Percentiles rank a stretch among this genome's conserved stretches.
phyloP scores from a whole-genome alignment of 1,140 invertebrate species.

The Drosophila sturtevanti region DNA sequence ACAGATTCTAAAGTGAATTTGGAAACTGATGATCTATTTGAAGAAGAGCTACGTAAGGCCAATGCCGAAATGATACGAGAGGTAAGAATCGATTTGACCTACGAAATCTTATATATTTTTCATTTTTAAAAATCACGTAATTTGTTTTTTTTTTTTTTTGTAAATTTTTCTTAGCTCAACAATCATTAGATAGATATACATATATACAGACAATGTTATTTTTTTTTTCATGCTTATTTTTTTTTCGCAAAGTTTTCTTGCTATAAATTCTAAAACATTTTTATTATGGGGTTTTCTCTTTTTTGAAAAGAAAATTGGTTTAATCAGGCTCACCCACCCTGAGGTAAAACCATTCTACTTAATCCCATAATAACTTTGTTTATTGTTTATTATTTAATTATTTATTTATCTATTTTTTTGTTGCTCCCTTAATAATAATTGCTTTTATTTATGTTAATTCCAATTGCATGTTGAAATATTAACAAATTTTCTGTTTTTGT shows the following conservation, averaged over 20 bases:
- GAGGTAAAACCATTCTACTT: neutral
- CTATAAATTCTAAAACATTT: conserved; percentile 17
- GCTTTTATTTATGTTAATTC: conserved; percentile 28
- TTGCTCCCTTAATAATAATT: conserved; percentile 21
- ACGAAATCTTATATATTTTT: too few relatives aligned
- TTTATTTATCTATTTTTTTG: neutral
- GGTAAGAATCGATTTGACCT: conserved; percentile 46
- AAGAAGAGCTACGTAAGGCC: conserved; percentile 76
- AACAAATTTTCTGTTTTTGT: conserved; percentile 39
- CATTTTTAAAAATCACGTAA: conserved; percentile 12
- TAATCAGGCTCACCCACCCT: conserved; percentile 34
- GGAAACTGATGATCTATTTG: conserved; percentile 62
- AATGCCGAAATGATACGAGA: conserved; percentile 80
- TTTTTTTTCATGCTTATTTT: conserved; percentile 63
- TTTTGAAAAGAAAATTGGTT: neutral
- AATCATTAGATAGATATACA: conserved; percentile 61
- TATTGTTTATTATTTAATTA: neutral
- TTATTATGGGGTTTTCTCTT: neutral
- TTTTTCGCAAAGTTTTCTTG: conserved; percentile 46
- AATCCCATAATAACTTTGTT: conserved; percentile 17
- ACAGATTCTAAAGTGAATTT: conserved; percentile 38
- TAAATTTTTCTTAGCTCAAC: conserved; percentile 63
- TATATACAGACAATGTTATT: conserved; percentile 12
- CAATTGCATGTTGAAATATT: conserved; percentile 52
- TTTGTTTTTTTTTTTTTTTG: neutral